Percentiles rank a stretch among this genome's conserved stretches.
Evolutionary conservation across 2,888 invertebrate species (phyloP).

Genomic region (Drosophila silvestris): DNA sequence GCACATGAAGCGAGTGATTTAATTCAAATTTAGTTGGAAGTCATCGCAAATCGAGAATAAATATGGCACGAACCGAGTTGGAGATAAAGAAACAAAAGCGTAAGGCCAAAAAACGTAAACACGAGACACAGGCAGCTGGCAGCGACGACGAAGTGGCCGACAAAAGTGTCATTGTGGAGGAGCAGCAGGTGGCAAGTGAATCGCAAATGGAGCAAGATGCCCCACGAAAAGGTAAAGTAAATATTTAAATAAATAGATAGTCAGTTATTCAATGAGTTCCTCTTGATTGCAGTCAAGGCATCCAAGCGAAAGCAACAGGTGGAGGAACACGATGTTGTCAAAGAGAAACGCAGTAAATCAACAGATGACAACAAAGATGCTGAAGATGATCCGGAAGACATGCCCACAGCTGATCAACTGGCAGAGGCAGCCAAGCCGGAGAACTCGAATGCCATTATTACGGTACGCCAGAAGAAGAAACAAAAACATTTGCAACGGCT

Average conservation of each 20-base stretch:
- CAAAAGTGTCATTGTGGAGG: conserved; percentile 80
- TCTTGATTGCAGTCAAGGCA: conserved; percentile 34
- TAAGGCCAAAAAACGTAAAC: conserved; percentile 73
- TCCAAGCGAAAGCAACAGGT: conserved; percentile 55
- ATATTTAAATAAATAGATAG: not conserved
- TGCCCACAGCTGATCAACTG: conserved; percentile 82
- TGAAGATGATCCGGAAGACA: conserved; percentile 84
- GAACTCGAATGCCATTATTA: conserved; percentile 86
- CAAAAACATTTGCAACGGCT: conserved; percentile 87
- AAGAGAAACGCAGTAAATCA: conserved; percentile 55
- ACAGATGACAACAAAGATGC: conserved; percentile 21
- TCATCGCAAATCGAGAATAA: conserved; percentile 12
- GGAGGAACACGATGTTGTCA: conserved; percentile 33
- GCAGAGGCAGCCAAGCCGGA: conserved; percentile 82
- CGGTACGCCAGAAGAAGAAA: conserved; percentile 89
- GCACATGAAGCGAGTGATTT: conserved; percentile 42
- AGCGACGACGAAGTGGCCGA: conserved; percentile 79
- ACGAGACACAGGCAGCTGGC: conserved; percentile 50
- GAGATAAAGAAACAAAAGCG: conserved; percentile 62
- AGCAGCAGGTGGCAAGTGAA: conserved; percentile 29
- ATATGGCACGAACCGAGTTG: conserved; percentile 69
- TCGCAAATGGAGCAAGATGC: conserved; percentile 23
- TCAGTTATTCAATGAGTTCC: not conserved
- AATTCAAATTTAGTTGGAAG: conserved; percentile 25
- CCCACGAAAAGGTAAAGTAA: conserved; percentile 14